phyloP scores from a whole-genome alignment of 2,797 vertebrate species.

The Sebastes minor region DNA sequence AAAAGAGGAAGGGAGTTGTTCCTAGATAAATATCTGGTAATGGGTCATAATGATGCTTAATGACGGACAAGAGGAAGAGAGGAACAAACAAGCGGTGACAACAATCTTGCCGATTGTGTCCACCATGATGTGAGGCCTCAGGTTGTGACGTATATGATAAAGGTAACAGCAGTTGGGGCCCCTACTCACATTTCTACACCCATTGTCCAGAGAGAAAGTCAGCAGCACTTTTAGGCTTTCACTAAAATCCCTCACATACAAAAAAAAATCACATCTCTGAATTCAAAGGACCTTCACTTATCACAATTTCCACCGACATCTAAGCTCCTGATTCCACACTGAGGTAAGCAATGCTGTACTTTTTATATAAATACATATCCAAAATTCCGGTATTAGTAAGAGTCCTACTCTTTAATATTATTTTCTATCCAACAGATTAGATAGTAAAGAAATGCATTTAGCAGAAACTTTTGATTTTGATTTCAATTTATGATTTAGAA shows the following conservation, averaged over 20 bases:
- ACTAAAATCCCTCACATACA: neutral
- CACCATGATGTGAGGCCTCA: conserved; percentile 58
- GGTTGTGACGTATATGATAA: conserved; percentile 62
- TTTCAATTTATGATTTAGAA: neutral
- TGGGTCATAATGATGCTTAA: conserved; percentile 84
- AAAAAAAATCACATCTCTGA: neutral
- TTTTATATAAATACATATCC: neutral
- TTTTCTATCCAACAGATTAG: neutral
- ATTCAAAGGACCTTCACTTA: neutral
- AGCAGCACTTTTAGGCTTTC: conserved; percentile 12
- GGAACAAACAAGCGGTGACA: conserved; percentile 81
- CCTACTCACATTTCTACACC: conserved; percentile 44
- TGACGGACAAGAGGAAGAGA: conserved; percentile 80
- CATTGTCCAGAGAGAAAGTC: conserved; percentile 32
- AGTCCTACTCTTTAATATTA: neutral
- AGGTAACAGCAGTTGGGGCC: conserved; percentile 19
- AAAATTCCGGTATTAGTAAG: neutral
- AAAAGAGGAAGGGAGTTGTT: conserved; percentile 84
- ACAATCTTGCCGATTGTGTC: conserved; percentile 70
- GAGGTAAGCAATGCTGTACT: conserved; percentile 47
- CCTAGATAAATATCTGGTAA: conserved; percentile 86
- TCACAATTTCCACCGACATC: neutral
- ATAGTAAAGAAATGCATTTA: neutral
- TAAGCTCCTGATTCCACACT: neutral
- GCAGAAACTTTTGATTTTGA: neutral